Evolutionary conservation across 2,113 vertebrate genomes (phyloP).

Genomic region (Pelmatolapia mariae): DNA sequence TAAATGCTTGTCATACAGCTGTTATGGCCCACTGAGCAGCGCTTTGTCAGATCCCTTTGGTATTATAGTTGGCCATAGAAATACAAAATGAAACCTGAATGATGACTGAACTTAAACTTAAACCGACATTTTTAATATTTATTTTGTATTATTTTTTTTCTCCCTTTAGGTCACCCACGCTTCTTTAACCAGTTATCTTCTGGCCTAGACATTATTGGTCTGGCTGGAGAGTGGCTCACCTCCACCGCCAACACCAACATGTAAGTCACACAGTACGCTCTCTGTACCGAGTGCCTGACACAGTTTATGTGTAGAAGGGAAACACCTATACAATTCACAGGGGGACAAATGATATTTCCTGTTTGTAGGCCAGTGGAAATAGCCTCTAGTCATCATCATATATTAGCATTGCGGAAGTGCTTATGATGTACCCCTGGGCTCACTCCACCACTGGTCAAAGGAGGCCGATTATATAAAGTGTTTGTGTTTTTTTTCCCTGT

Average conservation of each 20-base stretch:
- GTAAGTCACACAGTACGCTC: constrained; percentile 71
- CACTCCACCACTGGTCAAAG: neutral
- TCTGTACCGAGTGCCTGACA: neutral
- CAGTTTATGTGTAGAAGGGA: neutral
- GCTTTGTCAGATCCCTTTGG: constrained; percentile 9
- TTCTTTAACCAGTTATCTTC: constrained; percentile 98
- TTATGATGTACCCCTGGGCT: neutral
- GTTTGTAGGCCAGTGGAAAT: constrained; percentile 29
- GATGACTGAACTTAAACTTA: neutral
- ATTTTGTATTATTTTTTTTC: neutral
- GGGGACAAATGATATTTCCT: neutral
- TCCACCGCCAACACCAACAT: constrained; percentile 98
- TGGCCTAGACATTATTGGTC: constrained; percentile 92
- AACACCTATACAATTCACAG: neutral
- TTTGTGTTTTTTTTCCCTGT: constrained; percentile 14
- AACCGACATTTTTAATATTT: neutral
- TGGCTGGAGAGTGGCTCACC: constrained; percentile 97
- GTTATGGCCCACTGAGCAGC: constrained; percentile 20
- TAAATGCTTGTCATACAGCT: constrained; percentile 51
- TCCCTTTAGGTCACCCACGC: constrained; percentile 85
- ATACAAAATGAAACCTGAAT: neutral
- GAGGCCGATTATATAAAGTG: constrained; percentile 56
- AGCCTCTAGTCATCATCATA: neutral
- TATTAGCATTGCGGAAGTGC: neutral
- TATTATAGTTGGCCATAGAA: neutral